A percentile compares a stretch with the other conserved stretches of the same genome.
phyloP scores from a whole-genome alignment of 2,113 vertebrate species.

The Cervus canadensis region DNA sequence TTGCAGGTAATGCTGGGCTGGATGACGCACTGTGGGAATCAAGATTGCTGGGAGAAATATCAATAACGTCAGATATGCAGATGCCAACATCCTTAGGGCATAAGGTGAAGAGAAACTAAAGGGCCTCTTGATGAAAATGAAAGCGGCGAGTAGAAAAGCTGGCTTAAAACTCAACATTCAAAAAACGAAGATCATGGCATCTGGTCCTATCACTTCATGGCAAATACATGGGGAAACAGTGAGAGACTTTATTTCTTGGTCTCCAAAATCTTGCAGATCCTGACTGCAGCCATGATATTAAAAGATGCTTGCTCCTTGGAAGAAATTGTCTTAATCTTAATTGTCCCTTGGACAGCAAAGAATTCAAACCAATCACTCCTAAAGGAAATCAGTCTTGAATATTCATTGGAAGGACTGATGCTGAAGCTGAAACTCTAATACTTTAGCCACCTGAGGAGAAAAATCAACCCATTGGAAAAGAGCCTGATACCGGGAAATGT shows the following conservation, averaged over 20 bases:
- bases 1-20: not conserved
- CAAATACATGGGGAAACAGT: not conserved
- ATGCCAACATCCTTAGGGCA: not conserved
- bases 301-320: not conserved
- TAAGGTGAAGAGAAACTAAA: not conserved
- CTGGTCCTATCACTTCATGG: not conserved
- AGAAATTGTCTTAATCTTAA: not conserved
- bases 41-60: not conserved
- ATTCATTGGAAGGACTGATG: not conserved
- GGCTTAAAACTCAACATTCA: not conserved
- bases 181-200: not conserved
- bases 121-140: not conserved
- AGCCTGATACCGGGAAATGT: not conserved
- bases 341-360: not conserved
- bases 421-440: not conserved
- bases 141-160: not conserved
- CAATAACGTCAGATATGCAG: not conserved
- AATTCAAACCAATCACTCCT: not conserved
- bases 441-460: not conserved
- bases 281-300: not conserved
- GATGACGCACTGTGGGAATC: not conserved
- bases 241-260: not conserved
- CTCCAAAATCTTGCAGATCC: not conserved
- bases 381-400: not conserved
- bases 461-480: not conserved